Conservation (phyloP, 2,113 vertebrate genomes). For the Marcusenius ussheri region DNA sequence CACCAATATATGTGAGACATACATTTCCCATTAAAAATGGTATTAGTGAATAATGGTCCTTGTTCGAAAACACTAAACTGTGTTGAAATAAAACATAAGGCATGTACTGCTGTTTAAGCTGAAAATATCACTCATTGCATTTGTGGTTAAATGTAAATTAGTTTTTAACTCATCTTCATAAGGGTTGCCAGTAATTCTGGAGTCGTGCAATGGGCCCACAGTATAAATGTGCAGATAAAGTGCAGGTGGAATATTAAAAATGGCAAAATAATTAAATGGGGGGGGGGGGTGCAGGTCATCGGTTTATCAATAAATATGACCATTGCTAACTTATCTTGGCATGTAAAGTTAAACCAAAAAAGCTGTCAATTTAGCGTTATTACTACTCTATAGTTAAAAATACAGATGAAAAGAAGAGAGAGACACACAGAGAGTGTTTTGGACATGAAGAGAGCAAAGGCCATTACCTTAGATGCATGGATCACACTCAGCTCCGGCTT, state of each 20-base stretch:
- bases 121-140: not conserved
- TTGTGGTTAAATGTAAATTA: not conserved
- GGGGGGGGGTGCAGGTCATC: not conserved
- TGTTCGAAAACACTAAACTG: not conserved
- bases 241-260: not conserved
- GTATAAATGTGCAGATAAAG: not conserved
- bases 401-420: not conserved
- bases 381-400: not conserved
- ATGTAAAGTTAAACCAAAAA: not conserved
- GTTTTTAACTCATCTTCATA: not conserved
- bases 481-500: conserved; percentile 18
- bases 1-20: not conserved
- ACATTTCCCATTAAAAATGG: not conserved
- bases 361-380: not conserved
- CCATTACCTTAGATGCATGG: conserved; percentile 18
- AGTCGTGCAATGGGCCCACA: not conserved
- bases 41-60: not conserved
- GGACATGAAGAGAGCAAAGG: not conserved
- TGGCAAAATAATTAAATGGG: not conserved
- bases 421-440: not conserved
- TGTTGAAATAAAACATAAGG: not conserved
- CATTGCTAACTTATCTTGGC: not conserved
- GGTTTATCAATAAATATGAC: not conserved
- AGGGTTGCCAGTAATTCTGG: not conserved
- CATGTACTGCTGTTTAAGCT: not conserved